Percentiles rank a stretch among this genome's conserved stretches.
These are phyloP conservation scores for Arizona elegans DNA, from an alignment of 2,113 vertebrate genomes.

Conservation along the genomic window DNA sequence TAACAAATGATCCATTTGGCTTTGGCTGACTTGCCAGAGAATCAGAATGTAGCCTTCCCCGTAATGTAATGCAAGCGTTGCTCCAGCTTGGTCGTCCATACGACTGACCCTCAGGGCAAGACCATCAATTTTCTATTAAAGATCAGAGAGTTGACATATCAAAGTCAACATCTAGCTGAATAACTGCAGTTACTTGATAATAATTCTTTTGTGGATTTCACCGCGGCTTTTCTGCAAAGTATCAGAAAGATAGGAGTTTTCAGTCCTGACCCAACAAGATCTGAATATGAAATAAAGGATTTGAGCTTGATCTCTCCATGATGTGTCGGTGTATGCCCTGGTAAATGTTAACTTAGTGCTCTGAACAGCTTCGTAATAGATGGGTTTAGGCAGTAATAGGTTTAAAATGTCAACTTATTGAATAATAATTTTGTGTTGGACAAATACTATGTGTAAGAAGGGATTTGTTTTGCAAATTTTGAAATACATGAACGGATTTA, in stretches of 20 bases:
- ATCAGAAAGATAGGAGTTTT: conserved; percentile 79
- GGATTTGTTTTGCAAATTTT: conserved; percentile 85
- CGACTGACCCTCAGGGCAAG: conserved; percentile 77
- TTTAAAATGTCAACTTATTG: conserved; percentile 87
- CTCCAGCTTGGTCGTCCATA: conserved; percentile 72
- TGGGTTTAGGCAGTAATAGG: conserved; percentile 81
- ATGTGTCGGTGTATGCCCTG: conserved; percentile 79
- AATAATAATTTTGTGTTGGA: conserved; percentile 84
- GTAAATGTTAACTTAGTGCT: conserved; percentile 85
- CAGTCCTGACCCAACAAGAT: conserved; percentile 81
- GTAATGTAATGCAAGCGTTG: conserved; percentile 77
- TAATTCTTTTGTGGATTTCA: conserved; percentile 82
- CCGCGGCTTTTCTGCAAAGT: conserved; percentile 77
- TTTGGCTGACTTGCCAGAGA: conserved; percentile 74
- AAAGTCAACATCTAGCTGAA: conserved; percentile 82
- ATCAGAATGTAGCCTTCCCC: conserved; percentile 64
- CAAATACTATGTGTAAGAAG: conserved; percentile 77
- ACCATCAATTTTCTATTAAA: conserved; percentile 82
- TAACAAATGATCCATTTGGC: conserved; percentile 82
- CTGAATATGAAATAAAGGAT: conserved; percentile 87
- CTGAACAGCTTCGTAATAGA: conserved; percentile 84
- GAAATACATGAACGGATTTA: conserved; percentile 82
- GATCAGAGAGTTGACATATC: conserved; percentile 83
- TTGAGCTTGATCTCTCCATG: conserved; percentile 80
- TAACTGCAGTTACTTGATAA: conserved; percentile 80